Evolutionary conservation across 2,113 vertebrate genomes (phyloP).

Genomic region (Coryphaenoides rupestris): DNA sequence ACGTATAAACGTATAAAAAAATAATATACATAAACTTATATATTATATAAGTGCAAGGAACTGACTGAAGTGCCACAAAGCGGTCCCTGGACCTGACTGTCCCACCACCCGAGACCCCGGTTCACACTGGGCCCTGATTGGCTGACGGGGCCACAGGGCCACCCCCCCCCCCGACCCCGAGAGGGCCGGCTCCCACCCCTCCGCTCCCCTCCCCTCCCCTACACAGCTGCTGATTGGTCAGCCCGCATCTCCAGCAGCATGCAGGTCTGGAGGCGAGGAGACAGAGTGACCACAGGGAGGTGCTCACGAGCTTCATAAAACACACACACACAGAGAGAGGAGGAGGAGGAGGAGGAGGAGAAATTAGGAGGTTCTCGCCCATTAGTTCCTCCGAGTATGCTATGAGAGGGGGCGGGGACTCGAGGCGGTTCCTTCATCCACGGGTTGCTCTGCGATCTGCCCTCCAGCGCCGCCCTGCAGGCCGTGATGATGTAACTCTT

Average conservation of each 20-base stretch:
- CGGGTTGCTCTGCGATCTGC: neutral
- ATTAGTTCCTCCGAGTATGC: conserved; percentile 46
- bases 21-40: too few relatives aligned
- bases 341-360: conserved; percentile 5
- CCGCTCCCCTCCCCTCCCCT: neutral
- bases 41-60: too few relatives aligned
- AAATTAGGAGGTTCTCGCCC: conserved; percentile 36
- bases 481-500: too few relatives aligned
- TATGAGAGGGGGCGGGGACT: conserved; percentile 29
- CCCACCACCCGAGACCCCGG: too few relatives aligned
- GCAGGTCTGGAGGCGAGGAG: conserved; percentile 11
- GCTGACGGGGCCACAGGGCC: neutral
- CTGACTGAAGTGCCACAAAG: too few relatives aligned
- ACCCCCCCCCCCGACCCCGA: too few relatives aligned
- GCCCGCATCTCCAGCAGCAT: too few relatives aligned
- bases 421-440: neutral
- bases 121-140: too few relatives aligned
- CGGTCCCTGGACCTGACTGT: too few relatives aligned
- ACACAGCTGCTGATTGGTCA: neutral
- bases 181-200: neutral
- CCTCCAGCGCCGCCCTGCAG: neutral
- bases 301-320: conserved; percentile 56
- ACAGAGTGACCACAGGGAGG: conserved; percentile 56
- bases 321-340: conserved; percentile 6
- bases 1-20: too few relatives aligned